phyloP scores from a whole-genome alignment of 64 coral and sea anemone species.

The Astreopora myriophthalma region DNA sequence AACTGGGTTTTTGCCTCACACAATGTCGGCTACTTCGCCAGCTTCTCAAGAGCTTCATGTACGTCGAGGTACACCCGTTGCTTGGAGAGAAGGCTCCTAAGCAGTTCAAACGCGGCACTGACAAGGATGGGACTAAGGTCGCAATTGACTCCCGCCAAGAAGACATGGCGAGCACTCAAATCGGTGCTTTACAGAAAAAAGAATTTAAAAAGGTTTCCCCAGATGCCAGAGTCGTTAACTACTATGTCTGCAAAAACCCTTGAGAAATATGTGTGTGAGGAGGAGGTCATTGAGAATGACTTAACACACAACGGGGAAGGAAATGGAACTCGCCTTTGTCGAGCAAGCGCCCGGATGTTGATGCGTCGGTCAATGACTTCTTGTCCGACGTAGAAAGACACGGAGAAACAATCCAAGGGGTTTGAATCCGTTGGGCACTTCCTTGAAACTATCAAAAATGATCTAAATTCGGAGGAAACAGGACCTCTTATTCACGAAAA shows the following conservation, averaged over 20 bases:
- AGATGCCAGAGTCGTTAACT: background rate
- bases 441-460: conserved; percentile 5
- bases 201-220: background rate
- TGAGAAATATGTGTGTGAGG: too few species aligned
- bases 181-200: background rate
- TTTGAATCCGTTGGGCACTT: too few species aligned
- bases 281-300: too few species aligned
- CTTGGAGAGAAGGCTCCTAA: background rate
- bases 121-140: background rate
- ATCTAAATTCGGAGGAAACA: background rate
- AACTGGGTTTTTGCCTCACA: too few species aligned
- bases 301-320: background rate
- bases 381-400: background rate
- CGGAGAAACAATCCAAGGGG: too few species aligned
- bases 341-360: too few species aligned
- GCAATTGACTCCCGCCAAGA: background rate
- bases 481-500: conserved; percentile 18
- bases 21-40: background rate
- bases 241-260: background rate
- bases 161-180: background rate
- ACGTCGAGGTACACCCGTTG: background rate
- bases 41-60: background rate
- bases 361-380: background rate
- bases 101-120: background rate
- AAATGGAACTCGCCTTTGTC: background rate